phyloP scores from a whole-genome alignment of 2,888 invertebrate genomes.

The Mythimna loreyi region DNA sequence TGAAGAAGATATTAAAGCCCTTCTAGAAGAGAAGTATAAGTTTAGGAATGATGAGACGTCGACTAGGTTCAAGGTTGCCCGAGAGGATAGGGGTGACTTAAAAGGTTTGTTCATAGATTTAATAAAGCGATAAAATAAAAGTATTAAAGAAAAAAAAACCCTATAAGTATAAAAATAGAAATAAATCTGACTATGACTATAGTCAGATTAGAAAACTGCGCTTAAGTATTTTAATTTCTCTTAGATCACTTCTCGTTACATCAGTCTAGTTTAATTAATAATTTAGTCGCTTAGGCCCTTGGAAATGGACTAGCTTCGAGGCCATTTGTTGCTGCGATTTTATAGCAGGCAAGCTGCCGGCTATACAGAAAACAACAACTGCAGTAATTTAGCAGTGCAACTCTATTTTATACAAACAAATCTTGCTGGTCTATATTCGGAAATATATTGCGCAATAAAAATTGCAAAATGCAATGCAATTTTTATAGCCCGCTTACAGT shows the following conservation, averaged over 20 bases:
- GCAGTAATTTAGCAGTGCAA: no score
- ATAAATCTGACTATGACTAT: no score
- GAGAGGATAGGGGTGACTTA: slow-evolving; percentile 67
- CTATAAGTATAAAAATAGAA: neutral
- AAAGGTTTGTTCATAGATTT: slow-evolving; percentile 66
- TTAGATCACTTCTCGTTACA: neutral
- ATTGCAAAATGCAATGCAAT: no score
- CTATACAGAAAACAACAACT: no score
- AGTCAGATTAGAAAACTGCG: neutral
- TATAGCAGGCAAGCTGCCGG: no score
- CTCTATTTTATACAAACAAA: no score
- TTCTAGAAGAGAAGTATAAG: slow-evolving; percentile 83
- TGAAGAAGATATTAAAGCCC: slow-evolving; percentile 73
- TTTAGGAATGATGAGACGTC: slow-evolving; percentile 82
- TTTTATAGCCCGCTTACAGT: no score
- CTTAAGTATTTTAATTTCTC: neutral
- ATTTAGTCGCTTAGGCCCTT: no score
- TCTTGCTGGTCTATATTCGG: no score
- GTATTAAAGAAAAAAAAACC: neutral
- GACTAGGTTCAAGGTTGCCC: slow-evolving; percentile 77
- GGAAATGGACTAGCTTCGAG: no score
- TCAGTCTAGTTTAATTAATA: neutral
- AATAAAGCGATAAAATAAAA: neutral
- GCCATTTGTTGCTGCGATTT: no score
- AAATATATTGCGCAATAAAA: no score